These are phyloP conservation scores for Dione juno DNA, from an alignment of 2,888 invertebrate genomes.

Conservation along the genomic window DNA sequence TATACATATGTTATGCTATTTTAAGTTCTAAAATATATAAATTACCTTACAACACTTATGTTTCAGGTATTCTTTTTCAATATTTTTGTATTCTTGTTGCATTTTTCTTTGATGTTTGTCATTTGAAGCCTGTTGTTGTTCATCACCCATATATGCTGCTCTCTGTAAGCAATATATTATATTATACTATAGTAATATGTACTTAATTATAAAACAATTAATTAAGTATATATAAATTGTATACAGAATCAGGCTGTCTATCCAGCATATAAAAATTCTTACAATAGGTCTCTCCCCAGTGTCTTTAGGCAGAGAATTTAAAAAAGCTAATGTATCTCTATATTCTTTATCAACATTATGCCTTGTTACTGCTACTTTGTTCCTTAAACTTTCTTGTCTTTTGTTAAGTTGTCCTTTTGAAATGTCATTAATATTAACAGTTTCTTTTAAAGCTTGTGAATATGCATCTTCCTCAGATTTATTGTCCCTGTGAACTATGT, in stretches of 20 bases:
- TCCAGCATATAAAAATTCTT: slow-evolving; percentile 50
- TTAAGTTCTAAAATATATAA: neutral
- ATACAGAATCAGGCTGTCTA: neutral
- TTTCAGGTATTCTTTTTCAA: slow-evolving; percentile 65
- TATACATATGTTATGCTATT: neutral
- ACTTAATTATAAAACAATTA: neutral
- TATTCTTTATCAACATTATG: slow-evolving; percentile 84
- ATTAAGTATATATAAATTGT: neutral
- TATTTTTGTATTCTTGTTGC: slow-evolving; percentile 69
- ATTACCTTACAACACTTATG: slow-evolving; percentile 56
- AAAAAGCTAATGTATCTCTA: slow-evolving; percentile 71
- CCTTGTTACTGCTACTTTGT: slow-evolving; percentile 82
- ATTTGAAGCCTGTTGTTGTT: slow-evolving; percentile 61
- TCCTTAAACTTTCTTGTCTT: slow-evolving; percentile 61
- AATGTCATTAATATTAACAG: slow-evolving; percentile 44
- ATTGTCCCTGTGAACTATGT: slow-evolving; percentile 61
- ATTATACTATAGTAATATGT: neutral
- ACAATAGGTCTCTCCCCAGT: slow-evolving; percentile 62
- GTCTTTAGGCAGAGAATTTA: slow-evolving; percentile 69
- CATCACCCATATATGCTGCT: slow-evolving; percentile 67
- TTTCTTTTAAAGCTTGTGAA: slow-evolving; percentile 66
- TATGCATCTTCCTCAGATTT: slow-evolving; percentile 69
- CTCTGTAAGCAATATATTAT: slow-evolving; percentile 56
- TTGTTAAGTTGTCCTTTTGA: slow-evolving; percentile 56
- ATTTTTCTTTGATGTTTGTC: slow-evolving; percentile 66